Evolutionary conservation across 2,888 invertebrate species (phyloP).

Genomic region (Pyrochroa serraticornis): DNA sequence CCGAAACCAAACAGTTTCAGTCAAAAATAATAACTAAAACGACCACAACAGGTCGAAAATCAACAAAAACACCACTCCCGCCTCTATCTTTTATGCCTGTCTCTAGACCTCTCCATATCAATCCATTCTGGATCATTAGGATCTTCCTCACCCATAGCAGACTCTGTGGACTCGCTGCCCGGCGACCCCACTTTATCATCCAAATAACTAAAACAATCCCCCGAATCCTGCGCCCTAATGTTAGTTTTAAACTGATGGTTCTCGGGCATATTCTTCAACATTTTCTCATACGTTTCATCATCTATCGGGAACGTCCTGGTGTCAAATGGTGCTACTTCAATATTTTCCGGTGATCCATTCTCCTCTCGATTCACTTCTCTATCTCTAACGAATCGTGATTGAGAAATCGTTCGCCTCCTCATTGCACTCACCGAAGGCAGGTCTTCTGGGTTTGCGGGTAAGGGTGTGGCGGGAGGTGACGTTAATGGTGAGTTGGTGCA

Average conservation of each 20-base stretch:
- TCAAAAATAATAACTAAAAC: constrained; percentile 9
- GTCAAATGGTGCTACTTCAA: constrained; percentile 73
- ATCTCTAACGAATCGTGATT: constrained; percentile 57
- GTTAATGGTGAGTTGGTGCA: constrained; percentile 57
- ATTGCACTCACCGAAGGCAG: constrained; percentile 49
- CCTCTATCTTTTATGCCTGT: constrained; percentile 53
- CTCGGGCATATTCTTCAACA: constrained; percentile 74
- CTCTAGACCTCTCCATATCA: constrained; percentile 53
- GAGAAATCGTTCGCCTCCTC: constrained; percentile 61
- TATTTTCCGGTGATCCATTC: constrained; percentile 44
- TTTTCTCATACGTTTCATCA: constrained; percentile 71
- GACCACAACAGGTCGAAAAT: constrained; percentile 1
- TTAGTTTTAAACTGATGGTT: constrained; percentile 60
- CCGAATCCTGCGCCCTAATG: constrained; percentile 48
- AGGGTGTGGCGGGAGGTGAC: constrained; percentile 62
- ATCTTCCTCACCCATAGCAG: constrained; percentile 73
- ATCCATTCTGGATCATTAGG: constrained; percentile 88
- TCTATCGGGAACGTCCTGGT: constrained; percentile 75
- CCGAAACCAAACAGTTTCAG: neutral
- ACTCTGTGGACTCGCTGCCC: constrained; percentile 62
- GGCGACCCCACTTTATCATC: constrained; percentile 45
- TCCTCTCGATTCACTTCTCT: constrained; percentile 48
- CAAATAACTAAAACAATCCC: constrained; percentile 29
- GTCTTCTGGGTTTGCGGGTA: constrained; percentile 42
- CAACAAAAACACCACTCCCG: constrained; percentile 1